phyloP scores from a whole-genome alignment of 2,888 invertebrate species.

The Epicampocera succincta region DNA sequence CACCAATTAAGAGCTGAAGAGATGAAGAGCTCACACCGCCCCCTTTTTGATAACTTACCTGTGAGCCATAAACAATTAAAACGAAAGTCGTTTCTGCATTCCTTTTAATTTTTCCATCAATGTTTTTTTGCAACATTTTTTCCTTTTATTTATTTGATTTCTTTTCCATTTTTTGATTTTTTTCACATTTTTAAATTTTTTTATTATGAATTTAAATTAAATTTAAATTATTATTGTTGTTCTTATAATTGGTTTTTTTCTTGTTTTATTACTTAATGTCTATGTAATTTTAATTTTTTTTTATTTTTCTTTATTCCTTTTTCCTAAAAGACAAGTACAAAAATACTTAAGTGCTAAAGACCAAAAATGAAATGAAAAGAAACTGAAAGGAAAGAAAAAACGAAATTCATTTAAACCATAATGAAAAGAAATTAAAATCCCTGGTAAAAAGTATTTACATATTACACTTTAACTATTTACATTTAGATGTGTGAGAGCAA shows the following conservation, averaged over 20 bases:
- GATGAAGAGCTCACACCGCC: too few relatives aligned
- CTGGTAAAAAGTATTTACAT: conserved; percentile 65
- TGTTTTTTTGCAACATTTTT: conserved; percentile 30
- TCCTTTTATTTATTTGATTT: conserved; percentile 47
- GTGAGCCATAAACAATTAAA: background rate
- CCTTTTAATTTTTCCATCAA: conserved; percentile 25
- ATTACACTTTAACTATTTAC: conserved; percentile 67
- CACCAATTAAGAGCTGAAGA: too few relatives aligned
- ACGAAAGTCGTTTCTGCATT: background rate
- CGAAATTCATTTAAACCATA: background rate
- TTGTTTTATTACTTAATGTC: conserved; percentile 6
- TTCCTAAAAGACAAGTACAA: conserved; percentile 71
- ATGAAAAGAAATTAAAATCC: conserved; percentile 43
- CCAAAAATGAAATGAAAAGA: conserved; percentile 13
- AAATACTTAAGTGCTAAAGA: conserved; percentile 72
- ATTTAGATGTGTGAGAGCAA: conserved; percentile 23
- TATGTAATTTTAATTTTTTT: conserved; percentile 21
- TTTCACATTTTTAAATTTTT: conserved; percentile 8
- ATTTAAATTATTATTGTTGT: conserved; percentile 66
- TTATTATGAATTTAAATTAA: conserved; percentile 64
- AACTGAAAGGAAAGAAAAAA: conserved; percentile 5
- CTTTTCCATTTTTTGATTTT: conserved; percentile 15
- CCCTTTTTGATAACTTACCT: conserved; percentile 11
- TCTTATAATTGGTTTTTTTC: conserved; percentile 28
- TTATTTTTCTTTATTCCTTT: conserved; percentile 41